Conservation (phyloP, 2,888 invertebrate genomes). For the Parnassius orleans region DNA sequence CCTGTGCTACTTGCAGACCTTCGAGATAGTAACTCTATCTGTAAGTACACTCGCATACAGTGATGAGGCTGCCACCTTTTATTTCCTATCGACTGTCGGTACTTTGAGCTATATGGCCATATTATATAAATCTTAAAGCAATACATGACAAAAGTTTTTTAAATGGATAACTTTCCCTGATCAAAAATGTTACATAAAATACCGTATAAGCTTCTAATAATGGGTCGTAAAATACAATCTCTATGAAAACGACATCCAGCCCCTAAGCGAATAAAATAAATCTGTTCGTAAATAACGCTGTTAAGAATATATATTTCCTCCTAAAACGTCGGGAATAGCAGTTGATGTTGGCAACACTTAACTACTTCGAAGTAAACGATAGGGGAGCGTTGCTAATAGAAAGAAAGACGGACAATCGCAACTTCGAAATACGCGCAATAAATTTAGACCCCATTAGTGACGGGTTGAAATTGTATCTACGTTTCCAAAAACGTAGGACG, state of each 20-base stretch:
- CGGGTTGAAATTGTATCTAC: constrained; percentile 1
- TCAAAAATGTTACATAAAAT: constrained; percentile 20
- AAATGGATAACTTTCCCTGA: neutral
- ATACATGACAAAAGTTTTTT: neutral
- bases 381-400: constrained; percentile 37
- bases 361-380: constrained; percentile 43
- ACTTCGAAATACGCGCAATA: constrained; percentile 27
- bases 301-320: constrained; percentile 61
- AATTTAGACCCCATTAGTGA: constrained; percentile 23
- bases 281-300: constrained; percentile 62
- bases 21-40: too few relatives aligned
- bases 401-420: constrained; percentile 31
- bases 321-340: constrained; percentile 49
- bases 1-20: too few relatives aligned
- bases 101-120: too few relatives aligned
- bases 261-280: constrained; percentile 56
- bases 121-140: too few relatives aligned
- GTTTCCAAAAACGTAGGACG: too few relatives aligned
- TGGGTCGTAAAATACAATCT: constrained; percentile 39
- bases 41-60: too few relatives aligned
- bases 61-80: too few relatives aligned
- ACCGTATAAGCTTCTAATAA: constrained; percentile 27
- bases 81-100: too few relatives aligned
- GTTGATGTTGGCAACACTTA: constrained; percentile 60
- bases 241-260: constrained; percentile 41